A percentile compares a stretch with the other conserved stretches of the same genome.
Conservation (phyloP, 92 coral and sea anemone genomes). For the Muricea muricata region DNA sequence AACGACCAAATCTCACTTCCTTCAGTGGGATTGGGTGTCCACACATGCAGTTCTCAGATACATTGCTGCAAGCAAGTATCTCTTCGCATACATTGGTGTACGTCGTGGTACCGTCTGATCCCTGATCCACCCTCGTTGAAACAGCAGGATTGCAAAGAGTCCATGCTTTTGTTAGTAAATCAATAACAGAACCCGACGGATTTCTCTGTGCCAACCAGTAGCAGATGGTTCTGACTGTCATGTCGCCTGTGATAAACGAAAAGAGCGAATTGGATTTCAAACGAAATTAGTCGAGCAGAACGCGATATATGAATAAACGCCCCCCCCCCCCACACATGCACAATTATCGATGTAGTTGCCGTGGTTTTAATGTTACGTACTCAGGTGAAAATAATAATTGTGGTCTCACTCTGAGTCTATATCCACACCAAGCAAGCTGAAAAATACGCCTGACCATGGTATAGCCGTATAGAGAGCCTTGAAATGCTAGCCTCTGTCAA, state of each 20-base stretch:
- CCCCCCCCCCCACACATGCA: too few relatives aligned
- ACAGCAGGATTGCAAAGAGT: background rate
- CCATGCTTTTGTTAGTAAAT: slow-evolving; percentile 5
- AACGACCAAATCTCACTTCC: slow-evolving; percentile 29
- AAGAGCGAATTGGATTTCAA: background rate
- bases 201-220: slow-evolving; percentile 23
- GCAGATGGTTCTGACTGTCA: background rate
- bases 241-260: background rate
- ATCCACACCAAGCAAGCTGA: too few relatives aligned
- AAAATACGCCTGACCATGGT: too few relatives aligned
- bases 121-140: background rate
- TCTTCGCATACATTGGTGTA: slow-evolving; percentile 11
- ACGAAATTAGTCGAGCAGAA: too few relatives aligned
- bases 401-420: too few relatives aligned
- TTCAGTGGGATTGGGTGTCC: slow-evolving; percentile 29
- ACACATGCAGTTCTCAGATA: slow-evolving; percentile 30
- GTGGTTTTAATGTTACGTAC: too few relatives aligned
- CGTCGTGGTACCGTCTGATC: background rate
- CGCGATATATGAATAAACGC: too few relatives aligned
- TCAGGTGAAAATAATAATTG: too few relatives aligned
- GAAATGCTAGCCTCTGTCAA: too few relatives aligned
- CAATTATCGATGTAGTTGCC: too few relatives aligned
- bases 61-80: background rate
- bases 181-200: background rate
- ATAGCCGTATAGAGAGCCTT: too few relatives aligned